These are phyloP conservation scores for Drosophila repletoides DNA, from an alignment of 1,140 invertebrate genomes.

Conservation along the genomic window DNA sequence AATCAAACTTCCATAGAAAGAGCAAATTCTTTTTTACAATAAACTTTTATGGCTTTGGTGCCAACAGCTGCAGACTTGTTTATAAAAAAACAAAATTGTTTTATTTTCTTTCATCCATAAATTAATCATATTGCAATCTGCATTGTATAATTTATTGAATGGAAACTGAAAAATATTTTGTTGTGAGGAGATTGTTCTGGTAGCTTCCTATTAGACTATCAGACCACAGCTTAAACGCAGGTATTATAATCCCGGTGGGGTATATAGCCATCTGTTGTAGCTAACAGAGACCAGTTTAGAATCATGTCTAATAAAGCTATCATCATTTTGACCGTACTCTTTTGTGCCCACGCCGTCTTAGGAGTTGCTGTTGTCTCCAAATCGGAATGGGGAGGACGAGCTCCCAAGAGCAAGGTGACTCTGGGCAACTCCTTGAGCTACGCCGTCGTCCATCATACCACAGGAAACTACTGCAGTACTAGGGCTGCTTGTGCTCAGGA, in stretches of 20 bases:
- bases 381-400: conserved; percentile 85
- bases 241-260: background rate
- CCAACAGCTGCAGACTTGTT: no score
- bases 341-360: conserved; percentile 41
- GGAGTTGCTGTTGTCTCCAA: conserved; percentile 82
- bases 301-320: conserved; percentile 24
- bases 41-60: no score
- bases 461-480: conserved; percentile 83
- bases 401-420: conserved; percentile 76
- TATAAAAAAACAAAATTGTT: no score
- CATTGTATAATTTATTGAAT: background rate
- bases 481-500: conserved; percentile 82
- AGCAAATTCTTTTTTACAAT: no score
- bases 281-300: background rate
- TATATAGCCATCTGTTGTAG: background rate
- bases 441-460: conserved; percentile 89
- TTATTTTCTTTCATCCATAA: no score
- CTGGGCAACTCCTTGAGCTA: conserved; percentile 85
- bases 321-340: conserved; percentile 40
- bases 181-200: no score
- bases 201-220: background rate
- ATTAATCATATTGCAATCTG: background rate
- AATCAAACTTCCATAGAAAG: no score
- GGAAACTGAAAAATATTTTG: no score
- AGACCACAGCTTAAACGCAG: background rate